Evolutionary conservation across 2,888 invertebrate species (phyloP), one percentile per base, ranked within the genome.

Genomic region (Micoletzkya japonica): DNA sequence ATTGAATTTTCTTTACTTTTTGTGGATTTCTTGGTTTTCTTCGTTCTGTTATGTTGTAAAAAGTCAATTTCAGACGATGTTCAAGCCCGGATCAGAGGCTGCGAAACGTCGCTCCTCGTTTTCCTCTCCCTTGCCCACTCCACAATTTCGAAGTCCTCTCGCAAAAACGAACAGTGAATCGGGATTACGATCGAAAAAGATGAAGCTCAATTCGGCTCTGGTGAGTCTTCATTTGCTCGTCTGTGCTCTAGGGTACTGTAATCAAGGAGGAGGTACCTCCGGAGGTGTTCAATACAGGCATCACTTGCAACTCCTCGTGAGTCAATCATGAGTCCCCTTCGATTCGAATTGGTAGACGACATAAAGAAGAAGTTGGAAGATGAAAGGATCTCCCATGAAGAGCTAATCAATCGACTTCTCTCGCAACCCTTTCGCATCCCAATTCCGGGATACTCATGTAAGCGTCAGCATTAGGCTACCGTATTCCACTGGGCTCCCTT

Each of bases 381-480:
- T 20, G 69, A 44, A 7, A 26, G 69, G 3, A 10, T 37, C 6
- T 50, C 50, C 26, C 84, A 84, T 60, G 80, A 81, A 37, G 82
- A 77, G 6, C 76, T 84, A 66, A 79, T 84, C 50, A 59, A 74
- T 34, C 78, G 77, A 39, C 71, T 84, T n/a, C 72, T 84, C 34
- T 74, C 78, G 24, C 73, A 76, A 44, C 77, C 80, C 10, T 84
- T 84, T 59, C 74, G 76, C 24, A 77, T 83, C 30, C 84, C 84
- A 0, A 78, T 84, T 63, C 76, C 77, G n/a, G 84, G 84, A 44
- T 84, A 84, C 67, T 75, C 75, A 56, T 76, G 84, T 84, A 44
- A 73, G 76, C 70, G 32, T 6, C n/a, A n/a, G n/a, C 4, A 14
- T 56, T 56, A 4, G 7, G 4, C 30, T 32, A 7, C 1, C 10